Base-by-base conservation (phyloP, 2,888 invertebrate genomes). In the Odontothrips loti region DNA sequence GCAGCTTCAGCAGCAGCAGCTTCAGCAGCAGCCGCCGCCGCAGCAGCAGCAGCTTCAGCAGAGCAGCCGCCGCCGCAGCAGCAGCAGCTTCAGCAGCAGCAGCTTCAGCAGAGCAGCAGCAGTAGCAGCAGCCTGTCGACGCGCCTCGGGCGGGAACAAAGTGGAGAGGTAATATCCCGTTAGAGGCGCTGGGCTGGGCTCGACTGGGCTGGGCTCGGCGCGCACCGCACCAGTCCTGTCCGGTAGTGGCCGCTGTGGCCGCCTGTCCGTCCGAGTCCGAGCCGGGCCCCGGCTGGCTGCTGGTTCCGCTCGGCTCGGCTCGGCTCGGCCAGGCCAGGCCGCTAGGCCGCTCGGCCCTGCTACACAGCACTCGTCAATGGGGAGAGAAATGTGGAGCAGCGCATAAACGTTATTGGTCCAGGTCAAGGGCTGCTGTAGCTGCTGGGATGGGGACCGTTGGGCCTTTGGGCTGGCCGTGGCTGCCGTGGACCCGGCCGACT, bases 371-470 rank as follows among this genome's bases (percentile, higher is more conserved):
- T 75, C 68, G 27, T 68, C 68, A n/a, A 43, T 15, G 23, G 27
- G 1, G 23, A 68, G 68, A 68, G 68, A 75, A 75, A 75, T 75
- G 68, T 75, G 68, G 68, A 75, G 68, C 68, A 75, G 23, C 68
- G 68, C 68, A 75, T 75, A 75, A 75, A 75, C 68, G 68, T 75
- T 75, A 27, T 75, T 75, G 68, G 68, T 75, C 68, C 68, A 75
- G 68, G 68, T 75, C 68, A 75, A 75, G 68, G 68, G 10, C 23
- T 23, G 58, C 58, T 58, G 58, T 17, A 58, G 58, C 15, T 15
- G 51, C 48, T 1, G 15, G 51, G 3, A 12, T 51, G 51, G 51
- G 17, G 3, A 2, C 51, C 51, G 51, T 17, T 6, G 51, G 51
- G 48, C 48, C 48, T n/a, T n/a, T n/a, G n/a, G n/a, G n/a, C n/a